A percentile compares a stretch with the other conserved stretches of the same genome.
These are phyloP conservation scores for Xestia sexstrigata DNA, from an alignment of 2,888 invertebrate species.

Conservation along the genomic window DNA sequence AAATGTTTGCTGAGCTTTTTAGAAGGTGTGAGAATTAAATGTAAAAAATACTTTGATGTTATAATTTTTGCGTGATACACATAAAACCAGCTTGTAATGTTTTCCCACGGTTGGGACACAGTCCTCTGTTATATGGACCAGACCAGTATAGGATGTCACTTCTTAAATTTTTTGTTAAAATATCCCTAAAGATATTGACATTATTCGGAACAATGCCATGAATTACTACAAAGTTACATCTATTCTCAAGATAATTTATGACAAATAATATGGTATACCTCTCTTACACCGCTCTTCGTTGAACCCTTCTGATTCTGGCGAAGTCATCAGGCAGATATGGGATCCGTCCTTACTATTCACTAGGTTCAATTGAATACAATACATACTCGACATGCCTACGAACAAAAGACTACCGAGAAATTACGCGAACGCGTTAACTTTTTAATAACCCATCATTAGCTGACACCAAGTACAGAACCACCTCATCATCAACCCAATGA, in stretches of 20 bases:
- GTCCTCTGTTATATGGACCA: neutral
- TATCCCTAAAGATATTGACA: neutral
- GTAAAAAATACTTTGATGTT: neutral
- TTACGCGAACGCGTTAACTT: conserved; percentile 23
- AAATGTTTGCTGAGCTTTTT: conserved; percentile 14
- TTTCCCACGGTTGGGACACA: neutral
- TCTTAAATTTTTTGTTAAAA: neutral
- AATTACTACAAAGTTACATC: neutral
- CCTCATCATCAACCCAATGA: conserved; percentile 21
- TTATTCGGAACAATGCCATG: neutral
- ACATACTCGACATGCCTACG: neutral
- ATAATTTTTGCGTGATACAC: neutral
- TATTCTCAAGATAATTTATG: no score
- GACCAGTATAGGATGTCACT: neutral
- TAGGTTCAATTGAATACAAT: conserved; percentile 17
- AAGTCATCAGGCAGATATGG: neutral
- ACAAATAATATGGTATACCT: neutral
- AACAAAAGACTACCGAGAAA: conserved; percentile 19
- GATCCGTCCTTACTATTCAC: no score
- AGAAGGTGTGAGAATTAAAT: conserved; percentile 35
- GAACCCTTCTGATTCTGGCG: neutral
- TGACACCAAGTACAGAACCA: conserved; percentile 20
- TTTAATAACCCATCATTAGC: conserved; percentile 43
- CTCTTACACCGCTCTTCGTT: neutral
- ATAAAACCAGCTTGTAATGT: neutral